Conservation (phyloP, 2,797 vertebrate genomes). For the Heliangelus exortis region DNA sequence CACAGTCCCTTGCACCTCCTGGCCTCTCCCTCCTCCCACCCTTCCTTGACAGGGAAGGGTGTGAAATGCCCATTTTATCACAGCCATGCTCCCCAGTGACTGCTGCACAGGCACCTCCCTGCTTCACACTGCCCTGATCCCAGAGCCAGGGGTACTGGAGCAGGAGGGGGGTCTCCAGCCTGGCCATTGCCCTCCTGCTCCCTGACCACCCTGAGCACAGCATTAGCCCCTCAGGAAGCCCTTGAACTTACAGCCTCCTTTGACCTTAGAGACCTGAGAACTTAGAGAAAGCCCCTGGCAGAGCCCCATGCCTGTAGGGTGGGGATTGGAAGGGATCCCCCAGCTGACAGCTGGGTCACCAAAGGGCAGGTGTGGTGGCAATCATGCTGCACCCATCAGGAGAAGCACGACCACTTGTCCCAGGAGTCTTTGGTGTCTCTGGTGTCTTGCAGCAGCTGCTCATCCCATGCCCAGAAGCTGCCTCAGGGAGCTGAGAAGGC, state of each 20-base stretch:
- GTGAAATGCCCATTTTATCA: slow-evolving; percentile 62
- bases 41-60: slow-evolving; percentile 63
- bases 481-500: rapidly evolving
- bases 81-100: neutral
- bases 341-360: too few relatives aligned
- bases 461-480: neutral
- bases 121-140: neutral
- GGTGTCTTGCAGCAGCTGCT: neutral
- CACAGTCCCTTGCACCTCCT: slow-evolving; percentile 9
- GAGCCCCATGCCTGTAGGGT: too few relatives aligned
- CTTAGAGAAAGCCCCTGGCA: neutral
- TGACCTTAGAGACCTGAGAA: neutral
- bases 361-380: neutral
- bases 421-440: neutral
- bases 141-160: neutral
- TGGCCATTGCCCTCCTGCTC: neutral
- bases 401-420: neutral
- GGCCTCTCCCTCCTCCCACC: slow-evolving; percentile 42
- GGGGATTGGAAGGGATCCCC: neutral
- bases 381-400: neutral
- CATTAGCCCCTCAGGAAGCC: neutral
- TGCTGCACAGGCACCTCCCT: neutral
- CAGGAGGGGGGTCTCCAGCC: neutral
- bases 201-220: neutral
- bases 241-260: neutral